Conservation (phyloP, 2,113 vertebrate species). For the Vidua chalybeata region DNA sequence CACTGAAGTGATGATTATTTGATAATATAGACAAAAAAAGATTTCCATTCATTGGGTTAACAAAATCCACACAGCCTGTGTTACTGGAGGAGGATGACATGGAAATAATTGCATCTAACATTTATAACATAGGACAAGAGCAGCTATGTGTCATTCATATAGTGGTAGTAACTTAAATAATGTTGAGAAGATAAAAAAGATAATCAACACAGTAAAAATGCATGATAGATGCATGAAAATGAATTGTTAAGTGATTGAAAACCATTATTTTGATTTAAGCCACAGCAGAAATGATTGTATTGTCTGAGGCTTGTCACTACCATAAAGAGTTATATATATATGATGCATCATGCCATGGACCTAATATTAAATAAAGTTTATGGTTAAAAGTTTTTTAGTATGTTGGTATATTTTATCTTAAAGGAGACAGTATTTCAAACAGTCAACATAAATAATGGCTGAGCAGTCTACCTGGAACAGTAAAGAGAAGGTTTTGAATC, state of each 20-base stretch:
- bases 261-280: background rate
- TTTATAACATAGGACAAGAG: background rate
- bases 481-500: background rate
- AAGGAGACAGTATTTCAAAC: background rate
- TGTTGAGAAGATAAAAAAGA: background rate
- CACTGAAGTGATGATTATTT: background rate
- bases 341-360: rapidly evolving
- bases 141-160: background rate
- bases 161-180: background rate
- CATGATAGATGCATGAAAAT: background rate
- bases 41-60: background rate
- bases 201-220: background rate
- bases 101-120: background rate
- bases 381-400: background rate
- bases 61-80: background rate
- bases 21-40: background rate
- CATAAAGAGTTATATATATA: background rate
- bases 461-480: background rate
- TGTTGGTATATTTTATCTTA: background rate
- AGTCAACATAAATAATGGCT: background rate
- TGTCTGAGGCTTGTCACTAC: background rate
- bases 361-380: background rate
- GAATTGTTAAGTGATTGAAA: background rate
- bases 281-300: background rate
- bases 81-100: background rate